Percentiles rank a stretch among this genome's conserved stretches.
phyloP scores from a whole-genome alignment of 2,888 invertebrate species.

The Nymphalis polychloros region DNA sequence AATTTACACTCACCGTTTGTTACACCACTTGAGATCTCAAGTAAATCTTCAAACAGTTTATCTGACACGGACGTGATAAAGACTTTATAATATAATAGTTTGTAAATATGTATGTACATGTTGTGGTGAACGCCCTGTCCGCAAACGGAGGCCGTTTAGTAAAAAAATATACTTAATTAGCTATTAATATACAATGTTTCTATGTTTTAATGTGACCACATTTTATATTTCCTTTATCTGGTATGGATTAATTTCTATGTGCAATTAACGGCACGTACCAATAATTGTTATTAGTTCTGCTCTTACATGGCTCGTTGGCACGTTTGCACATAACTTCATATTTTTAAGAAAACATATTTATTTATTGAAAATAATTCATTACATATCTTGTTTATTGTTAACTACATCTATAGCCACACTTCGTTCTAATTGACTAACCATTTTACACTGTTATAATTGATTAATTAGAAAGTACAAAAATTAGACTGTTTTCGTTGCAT shows the following conservation, averaged over 20 bases:
- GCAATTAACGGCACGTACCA: conserved; percentile 27
- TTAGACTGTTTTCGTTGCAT: too few relatives aligned
- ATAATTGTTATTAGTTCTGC: conserved; percentile 23
- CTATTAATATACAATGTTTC: conserved; percentile 20
- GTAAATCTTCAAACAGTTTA: not conserved
- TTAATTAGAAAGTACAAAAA: too few relatives aligned
- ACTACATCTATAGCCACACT: not conserved
- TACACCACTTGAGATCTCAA: not conserved
- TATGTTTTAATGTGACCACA: not conserved
- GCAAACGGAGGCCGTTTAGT: not conserved
- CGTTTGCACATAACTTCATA: conserved; percentile 16
- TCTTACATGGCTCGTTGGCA: conserved; percentile 8
- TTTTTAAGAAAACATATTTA: conserved; percentile 9
- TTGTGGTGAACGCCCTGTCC: not conserved
- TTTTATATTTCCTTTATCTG: conserved; percentile 17
- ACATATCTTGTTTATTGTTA: not conserved
- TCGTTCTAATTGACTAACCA: not conserved
- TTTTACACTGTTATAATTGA: too few relatives aligned
- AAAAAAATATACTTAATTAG: conserved; percentile 5
- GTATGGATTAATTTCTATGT: conserved; percentile 15
- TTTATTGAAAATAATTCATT: conserved; percentile 5
- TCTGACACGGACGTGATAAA: not conserved
- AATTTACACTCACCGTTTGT: too few relatives aligned
- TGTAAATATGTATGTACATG: not conserved
- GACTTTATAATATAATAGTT: not conserved